A percentile compares a stretch with the other conserved stretches of the same genome.
Evolutionary conservation across 2,113 vertebrate species (phyloP).

Genomic region (Empidonax traillii): DNA sequence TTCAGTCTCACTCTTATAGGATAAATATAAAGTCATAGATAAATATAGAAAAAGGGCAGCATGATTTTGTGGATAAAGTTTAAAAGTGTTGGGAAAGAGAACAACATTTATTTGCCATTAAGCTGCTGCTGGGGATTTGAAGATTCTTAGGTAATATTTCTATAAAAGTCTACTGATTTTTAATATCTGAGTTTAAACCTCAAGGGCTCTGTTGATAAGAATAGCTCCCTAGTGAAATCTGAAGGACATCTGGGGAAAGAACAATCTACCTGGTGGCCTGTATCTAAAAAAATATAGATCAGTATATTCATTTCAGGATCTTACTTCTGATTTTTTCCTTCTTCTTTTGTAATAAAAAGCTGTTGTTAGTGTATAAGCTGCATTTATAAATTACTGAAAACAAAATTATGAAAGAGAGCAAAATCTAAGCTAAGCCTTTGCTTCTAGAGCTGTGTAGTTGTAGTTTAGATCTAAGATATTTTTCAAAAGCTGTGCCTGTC

Average conservation of each 20-base stretch:
- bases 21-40: not conserved
- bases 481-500: not conserved
- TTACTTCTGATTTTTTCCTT: not conserved
- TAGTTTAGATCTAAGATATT: not conserved
- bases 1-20: not conserved
- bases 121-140: not conserved
- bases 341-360: not conserved
- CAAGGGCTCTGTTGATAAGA: not conserved
- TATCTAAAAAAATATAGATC: not conserved
- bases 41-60: not conserved
- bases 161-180: not conserved
- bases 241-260: not conserved
- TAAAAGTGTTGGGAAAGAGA: not conserved
- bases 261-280: not conserved
- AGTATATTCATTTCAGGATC: not conserved
- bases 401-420: not conserved
- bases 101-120: not conserved
- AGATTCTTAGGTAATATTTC: not conserved
- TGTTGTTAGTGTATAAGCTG: not conserved
- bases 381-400: not conserved
- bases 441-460: not conserved
- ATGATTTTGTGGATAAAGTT: not conserved
- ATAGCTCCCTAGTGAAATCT: not conserved
- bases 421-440: not conserved
- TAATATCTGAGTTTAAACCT: not conserved